Conservation (phyloP, 2,797 vertebrate species). For the Notamacropus eugenii region DNA sequence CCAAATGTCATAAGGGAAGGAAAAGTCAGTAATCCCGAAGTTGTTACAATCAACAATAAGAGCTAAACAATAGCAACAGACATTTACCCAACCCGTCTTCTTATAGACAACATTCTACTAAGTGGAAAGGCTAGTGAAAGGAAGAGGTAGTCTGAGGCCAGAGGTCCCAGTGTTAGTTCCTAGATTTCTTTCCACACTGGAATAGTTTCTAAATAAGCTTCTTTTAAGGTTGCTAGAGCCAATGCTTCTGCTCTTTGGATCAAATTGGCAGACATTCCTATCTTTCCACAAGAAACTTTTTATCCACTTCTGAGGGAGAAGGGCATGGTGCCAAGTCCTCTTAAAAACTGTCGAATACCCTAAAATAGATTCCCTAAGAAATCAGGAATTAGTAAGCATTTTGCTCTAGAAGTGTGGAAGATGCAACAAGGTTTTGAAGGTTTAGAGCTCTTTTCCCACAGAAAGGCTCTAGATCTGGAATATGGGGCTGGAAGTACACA, state of each 20-base stretch:
- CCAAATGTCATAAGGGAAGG: constrained; percentile 48
- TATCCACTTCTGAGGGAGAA: neutral
- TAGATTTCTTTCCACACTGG: neutral
- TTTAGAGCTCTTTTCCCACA: neutral
- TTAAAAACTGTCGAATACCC: neutral
- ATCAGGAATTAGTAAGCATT: constrained; percentile 34
- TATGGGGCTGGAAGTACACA: neutral
- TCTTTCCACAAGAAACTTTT: constrained; percentile 18
- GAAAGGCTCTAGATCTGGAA: neutral
- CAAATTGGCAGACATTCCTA: neutral
- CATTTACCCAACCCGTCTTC: neutral
- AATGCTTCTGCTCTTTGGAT: constrained; percentile 32
- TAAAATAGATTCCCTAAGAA: neutral
- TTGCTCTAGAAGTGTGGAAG: neutral
- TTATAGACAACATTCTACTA: constrained; percentile 9
- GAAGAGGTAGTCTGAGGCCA: neutral
- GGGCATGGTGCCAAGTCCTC: neutral
- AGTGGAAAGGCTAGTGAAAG: constrained; percentile 24
- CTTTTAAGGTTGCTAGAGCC: constrained; percentile 33
- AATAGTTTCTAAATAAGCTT: constrained; percentile 36
- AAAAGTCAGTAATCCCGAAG: neutral
- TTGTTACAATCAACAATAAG: constrained; percentile 32
- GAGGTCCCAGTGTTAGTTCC: neutral
- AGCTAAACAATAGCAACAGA: neutral
- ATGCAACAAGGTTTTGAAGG: neutral